phyloP scores from a whole-genome alignment of 2,797 vertebrate genomes.

The Microctenopoma lineatum region DNA sequence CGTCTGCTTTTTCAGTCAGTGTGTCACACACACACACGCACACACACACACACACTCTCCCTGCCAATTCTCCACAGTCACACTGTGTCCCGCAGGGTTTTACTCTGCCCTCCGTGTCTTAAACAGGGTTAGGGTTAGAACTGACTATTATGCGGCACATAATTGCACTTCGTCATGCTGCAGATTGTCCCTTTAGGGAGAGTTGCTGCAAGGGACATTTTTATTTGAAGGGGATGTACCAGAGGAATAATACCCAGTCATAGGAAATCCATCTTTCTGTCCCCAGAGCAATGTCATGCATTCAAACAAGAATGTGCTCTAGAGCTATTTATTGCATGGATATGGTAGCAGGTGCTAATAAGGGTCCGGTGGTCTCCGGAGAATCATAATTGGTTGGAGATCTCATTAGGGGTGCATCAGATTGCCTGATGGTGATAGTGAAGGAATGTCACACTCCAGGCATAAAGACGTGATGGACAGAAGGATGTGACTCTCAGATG shows the following conservation, averaged over 20 bases:
- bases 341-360: constrained; percentile 47
- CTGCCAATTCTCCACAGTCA: constrained; percentile 73
- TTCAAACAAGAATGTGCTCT: constrained; percentile 54
- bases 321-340: constrained; percentile 51
- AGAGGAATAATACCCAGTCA: constrained; percentile 68
- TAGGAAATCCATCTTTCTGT: constrained; percentile 72
- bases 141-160: constrained; percentile 78
- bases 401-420: constrained; percentile 56
- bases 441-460: constrained; percentile 28
- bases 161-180: constrained; percentile 80
- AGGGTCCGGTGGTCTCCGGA: constrained; percentile 36
- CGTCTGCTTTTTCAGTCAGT: constrained; percentile 68
- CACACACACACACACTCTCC: constrained; percentile 62
- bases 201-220: constrained; percentile 55
- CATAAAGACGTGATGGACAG: constrained; percentile 40
- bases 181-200: constrained; percentile 74
- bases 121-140: constrained; percentile 76
- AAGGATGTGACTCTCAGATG: constrained; percentile 39
- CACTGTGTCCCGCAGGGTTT: constrained; percentile 66
- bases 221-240: constrained; percentile 69
- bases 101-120: constrained; percentile 72
- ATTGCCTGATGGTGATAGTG: constrained; percentile 47
- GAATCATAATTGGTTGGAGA: constrained; percentile 62
- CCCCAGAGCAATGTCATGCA: constrained; percentile 68
- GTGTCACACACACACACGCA: constrained; percentile 63